phyloP scores from a whole-genome alignment of 2,797 vertebrate genomes.

The Jordanella pulchra region DNA sequence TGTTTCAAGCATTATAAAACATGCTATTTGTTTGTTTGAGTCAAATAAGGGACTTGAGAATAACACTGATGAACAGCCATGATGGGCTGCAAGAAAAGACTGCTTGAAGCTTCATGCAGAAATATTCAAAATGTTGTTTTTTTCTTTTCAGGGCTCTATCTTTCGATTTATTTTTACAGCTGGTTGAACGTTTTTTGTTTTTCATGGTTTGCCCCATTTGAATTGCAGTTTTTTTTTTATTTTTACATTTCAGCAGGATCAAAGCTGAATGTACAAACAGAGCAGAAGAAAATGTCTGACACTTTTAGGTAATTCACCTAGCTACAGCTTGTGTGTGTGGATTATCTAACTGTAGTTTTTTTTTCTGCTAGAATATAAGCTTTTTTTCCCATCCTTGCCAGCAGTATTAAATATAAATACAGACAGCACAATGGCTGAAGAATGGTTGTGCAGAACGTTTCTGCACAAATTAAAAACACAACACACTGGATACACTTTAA shows the following conservation, averaged over 20 bases:
- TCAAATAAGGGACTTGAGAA: slow-evolving; percentile 59
- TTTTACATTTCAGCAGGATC: slow-evolving; percentile 61
- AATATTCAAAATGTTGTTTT: slow-evolving; percentile 61
- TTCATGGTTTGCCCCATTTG: slow-evolving; percentile 58
- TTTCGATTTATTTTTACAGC: slow-evolving; percentile 79
- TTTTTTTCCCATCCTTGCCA: slow-evolving; percentile 29
- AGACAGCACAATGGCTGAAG: slow-evolving; percentile 35
- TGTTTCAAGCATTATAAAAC: slow-evolving; percentile 76
- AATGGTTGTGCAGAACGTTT: slow-evolving; percentile 54
- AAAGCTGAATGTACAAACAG: slow-evolving; percentile 53
- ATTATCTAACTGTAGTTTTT: slow-evolving; percentile 70
- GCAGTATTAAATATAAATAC: slow-evolving; percentile 59
- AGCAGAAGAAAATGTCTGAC: slow-evolving; percentile 46
- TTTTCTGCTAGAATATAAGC: slow-evolving; percentile 72
- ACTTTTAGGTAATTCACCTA: slow-evolving; percentile 76
- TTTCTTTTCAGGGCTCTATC: slow-evolving; percentile 69
- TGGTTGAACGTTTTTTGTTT: slow-evolving; percentile 60
- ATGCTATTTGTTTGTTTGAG: slow-evolving; percentile 53
- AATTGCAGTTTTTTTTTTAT: slow-evolving; percentile 50
- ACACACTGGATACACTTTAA: slow-evolving; percentile 67
- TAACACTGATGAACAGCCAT: slow-evolving; percentile 43
- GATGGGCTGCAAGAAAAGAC: slow-evolving; percentile 51
- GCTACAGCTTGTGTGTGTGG: slow-evolving; percentile 63
- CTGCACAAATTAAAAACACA: slow-evolving; percentile 52
- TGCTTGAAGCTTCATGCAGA: slow-evolving; percentile 65